phyloP scores from a whole-genome alignment of 2,888 invertebrate species.

The Polydrusus pterygomalis region DNA sequence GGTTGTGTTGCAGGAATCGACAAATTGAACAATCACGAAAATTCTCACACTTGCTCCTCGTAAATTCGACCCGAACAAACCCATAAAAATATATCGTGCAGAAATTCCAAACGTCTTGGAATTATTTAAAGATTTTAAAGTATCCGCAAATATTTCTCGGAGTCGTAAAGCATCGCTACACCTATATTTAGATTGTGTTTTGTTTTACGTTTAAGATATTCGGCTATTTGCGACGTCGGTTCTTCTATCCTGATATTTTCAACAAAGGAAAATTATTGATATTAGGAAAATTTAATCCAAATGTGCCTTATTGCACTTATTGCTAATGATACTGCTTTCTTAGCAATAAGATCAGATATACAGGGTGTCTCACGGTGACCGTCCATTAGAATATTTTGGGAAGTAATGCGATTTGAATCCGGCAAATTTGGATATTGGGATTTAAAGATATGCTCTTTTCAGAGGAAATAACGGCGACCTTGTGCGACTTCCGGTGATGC shows the following conservation, averaged over 20 bases:
- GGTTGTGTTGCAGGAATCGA: neutral
- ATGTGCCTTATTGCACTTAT: no score
- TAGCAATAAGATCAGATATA: no score
- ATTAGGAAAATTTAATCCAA: no score
- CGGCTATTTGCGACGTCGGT: neutral
- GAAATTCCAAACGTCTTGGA: slow-evolving; percentile 38
- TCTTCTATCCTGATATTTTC: neutral
- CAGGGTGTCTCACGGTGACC: no score
- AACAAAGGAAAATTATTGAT: neutral
- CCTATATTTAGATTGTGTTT: slow-evolving; percentile 41
- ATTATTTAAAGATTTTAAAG: slow-evolving; percentile 32
- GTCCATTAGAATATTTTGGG: no score
- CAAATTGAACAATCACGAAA: neutral
- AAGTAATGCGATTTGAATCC: no score
- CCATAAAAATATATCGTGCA: slow-evolving; percentile 34
- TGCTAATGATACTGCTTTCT: no score
- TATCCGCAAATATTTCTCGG: slow-evolving; percentile 32
- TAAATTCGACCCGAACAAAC: slow-evolving; percentile 20
- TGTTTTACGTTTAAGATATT: slow-evolving; percentile 27
- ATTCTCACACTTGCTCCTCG: slow-evolving; percentile 1
- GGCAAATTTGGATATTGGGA: no score
- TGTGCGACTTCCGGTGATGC: no score
- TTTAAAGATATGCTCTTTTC: no score
- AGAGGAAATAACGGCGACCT: no score
- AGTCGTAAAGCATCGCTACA: slow-evolving; percentile 14